Evolutionary conservation across 2,113 vertebrate genomes (phyloP).

Genomic region (Naja naja): DNA sequence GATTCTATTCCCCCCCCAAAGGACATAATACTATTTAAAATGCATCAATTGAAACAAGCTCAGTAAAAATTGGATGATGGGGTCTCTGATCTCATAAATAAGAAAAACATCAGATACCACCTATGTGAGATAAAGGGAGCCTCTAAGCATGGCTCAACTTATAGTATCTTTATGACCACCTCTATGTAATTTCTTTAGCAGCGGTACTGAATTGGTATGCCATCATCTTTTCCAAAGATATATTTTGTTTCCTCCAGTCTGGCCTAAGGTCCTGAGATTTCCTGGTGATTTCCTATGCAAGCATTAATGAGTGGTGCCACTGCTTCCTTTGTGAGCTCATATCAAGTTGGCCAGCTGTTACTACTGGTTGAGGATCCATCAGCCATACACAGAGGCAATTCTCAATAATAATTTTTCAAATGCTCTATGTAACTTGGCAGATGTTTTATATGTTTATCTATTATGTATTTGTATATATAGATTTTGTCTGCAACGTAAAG

Average conservation of each 20-base stretch:
- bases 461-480: no score
- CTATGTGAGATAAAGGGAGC: neutral
- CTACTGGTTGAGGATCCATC: neutral
- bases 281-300: neutral
- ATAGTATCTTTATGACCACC: neutral
- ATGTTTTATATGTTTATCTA: no score
- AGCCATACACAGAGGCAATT: neutral
- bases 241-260: neutral
- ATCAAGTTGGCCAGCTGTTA: neutral
- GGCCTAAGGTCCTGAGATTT: neutral
- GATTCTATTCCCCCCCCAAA: neutral
- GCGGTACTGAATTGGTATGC: neutral
- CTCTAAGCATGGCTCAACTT: neutral
- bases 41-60: neutral
- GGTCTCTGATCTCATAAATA: neutral
- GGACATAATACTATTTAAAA: neutral
- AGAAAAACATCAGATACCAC: neutral
- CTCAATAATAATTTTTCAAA: neutral
- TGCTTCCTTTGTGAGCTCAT: neutral
- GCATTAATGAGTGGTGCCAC: neutral
- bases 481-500: no score
- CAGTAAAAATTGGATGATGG: neutral
- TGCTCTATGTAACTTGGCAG: neutral
- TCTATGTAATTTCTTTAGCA: neutral
- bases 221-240: neutral